Conservation (phyloP, 1,140 invertebrate genomes). For the Mylabris phalerata region DNA sequence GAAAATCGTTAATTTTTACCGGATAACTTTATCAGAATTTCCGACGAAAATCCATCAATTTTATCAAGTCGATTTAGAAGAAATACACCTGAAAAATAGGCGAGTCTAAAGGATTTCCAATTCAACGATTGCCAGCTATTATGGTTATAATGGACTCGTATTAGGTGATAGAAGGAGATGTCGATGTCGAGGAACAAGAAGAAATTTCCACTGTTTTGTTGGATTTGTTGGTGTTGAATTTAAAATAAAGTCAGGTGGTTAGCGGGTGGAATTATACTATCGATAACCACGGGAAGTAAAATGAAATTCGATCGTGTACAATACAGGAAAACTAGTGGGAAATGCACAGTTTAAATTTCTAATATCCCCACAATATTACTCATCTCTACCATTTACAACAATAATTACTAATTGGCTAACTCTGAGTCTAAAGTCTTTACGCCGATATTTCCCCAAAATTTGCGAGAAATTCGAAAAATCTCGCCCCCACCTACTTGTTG, state of each 20-base stretch:
- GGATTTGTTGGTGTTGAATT: constrained; percentile 1
- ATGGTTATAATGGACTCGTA: constrained; percentile 1
- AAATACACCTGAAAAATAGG: no score
- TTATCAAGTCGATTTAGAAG: no score
- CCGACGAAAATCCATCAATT: no score
- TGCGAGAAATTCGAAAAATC: no score
- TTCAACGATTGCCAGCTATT: neutral
- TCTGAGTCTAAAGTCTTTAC: neutral
- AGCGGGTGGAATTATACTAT: constrained; percentile 14
- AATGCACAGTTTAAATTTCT: neutral
- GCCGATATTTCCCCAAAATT: neutral
- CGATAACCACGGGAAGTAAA: constrained; percentile 1
- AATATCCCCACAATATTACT: neutral
- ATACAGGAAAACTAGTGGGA: neutral
- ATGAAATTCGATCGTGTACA: neutral
- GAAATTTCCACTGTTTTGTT: neutral
- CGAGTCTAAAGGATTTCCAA: neutral
- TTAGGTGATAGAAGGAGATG: neutral
- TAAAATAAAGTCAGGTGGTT: constrained; percentile 16
- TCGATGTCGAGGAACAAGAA: neutral
- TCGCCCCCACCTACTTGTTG: neutral
- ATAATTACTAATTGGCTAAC: neutral
- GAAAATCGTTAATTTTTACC: no score
- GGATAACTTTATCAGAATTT: no score
- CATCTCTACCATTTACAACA: neutral